A percentile compares a stretch with the other conserved stretches of the same genome.
phyloP scores from a whole-genome alignment of 2,888 invertebrate genomes.

The Lordiphosa andalusiaca region DNA sequence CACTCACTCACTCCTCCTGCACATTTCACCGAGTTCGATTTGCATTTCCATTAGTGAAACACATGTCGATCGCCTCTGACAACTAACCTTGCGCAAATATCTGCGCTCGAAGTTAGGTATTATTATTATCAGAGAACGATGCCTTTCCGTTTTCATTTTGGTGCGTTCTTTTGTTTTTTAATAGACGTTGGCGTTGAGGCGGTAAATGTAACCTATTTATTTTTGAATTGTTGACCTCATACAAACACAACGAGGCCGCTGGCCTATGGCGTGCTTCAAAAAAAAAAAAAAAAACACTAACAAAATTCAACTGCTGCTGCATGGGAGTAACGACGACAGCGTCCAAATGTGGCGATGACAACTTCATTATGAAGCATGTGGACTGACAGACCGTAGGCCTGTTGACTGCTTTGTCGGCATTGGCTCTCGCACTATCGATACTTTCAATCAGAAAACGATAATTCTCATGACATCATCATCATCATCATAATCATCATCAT shows the following conservation, averaged over 20 bases:
- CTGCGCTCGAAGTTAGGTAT: neutral
- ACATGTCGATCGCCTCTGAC: constrained; percentile 12
- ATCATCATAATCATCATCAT: constrained; percentile 18
- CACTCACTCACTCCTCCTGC: constrained; percentile 1
- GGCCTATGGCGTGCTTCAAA: constrained; percentile 34
- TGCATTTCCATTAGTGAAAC: constrained; percentile 28
- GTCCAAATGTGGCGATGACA: constrained; percentile 69
- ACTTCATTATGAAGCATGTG: constrained; percentile 63
- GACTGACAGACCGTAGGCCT: constrained; percentile 23
- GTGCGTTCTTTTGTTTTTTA: constrained; percentile 26
- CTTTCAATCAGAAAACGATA: constrained; percentile 75
- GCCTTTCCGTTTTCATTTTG: neutral
- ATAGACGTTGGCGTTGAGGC: constrained; percentile 1
- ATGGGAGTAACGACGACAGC: constrained; percentile 51
- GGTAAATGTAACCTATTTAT: constrained; percentile 67
- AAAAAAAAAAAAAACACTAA: no score
- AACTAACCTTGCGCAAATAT: constrained; percentile 48
- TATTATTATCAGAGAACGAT: neutral
- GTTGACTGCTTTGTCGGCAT: constrained; percentile 25
- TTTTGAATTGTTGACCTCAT: constrained; percentile 71
- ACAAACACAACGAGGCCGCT: constrained; percentile 35
- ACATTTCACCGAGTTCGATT: constrained; percentile 39
- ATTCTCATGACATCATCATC: constrained; percentile 73
- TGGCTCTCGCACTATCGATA: constrained; percentile 51
- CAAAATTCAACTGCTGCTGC: constrained; percentile 2